Conservation (phyloP, 2,888 invertebrate species). For the Euclidia mi region DNA sequence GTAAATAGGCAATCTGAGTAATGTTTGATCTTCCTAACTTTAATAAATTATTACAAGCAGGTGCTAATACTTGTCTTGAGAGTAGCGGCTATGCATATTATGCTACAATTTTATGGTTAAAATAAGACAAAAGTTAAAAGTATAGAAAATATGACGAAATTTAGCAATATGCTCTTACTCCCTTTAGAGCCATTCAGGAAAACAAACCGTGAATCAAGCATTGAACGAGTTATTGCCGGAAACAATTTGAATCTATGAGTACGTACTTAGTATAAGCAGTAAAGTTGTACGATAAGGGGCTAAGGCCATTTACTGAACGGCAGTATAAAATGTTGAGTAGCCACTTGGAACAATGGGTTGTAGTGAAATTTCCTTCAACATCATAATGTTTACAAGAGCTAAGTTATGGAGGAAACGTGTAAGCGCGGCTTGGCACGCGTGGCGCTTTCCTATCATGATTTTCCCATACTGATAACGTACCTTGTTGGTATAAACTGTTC, state of each 20-base stretch:
- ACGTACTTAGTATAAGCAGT: conserved; percentile 27
- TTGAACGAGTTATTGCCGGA: conserved; percentile 27
- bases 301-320: conserved; percentile 36
- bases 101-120: no score
- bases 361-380: conserved; percentile 6
- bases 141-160: no score
- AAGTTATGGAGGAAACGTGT: conserved; percentile 2
- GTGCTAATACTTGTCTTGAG: no score
- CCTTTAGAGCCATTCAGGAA: no score
- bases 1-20: no score
- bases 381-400: conserved; percentile 4
- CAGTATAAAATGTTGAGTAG: conserved; percentile 29
- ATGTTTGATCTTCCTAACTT: no score
- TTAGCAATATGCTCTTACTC: no score
- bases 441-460: neutral
- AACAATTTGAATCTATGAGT: conserved; percentile 31
- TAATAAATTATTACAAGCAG: no score
- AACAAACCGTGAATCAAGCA: no score
- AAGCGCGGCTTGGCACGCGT: neutral
- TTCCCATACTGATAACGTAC: neutral
- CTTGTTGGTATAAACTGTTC: no score
- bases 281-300: conserved; percentile 27
- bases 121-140: no score
- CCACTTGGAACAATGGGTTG: conserved; percentile 30
- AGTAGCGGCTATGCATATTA: no score